Evolutionary conservation across 2,797 vertebrate species (phyloP).

Genomic region (Hozukius guyotensis): DNA sequence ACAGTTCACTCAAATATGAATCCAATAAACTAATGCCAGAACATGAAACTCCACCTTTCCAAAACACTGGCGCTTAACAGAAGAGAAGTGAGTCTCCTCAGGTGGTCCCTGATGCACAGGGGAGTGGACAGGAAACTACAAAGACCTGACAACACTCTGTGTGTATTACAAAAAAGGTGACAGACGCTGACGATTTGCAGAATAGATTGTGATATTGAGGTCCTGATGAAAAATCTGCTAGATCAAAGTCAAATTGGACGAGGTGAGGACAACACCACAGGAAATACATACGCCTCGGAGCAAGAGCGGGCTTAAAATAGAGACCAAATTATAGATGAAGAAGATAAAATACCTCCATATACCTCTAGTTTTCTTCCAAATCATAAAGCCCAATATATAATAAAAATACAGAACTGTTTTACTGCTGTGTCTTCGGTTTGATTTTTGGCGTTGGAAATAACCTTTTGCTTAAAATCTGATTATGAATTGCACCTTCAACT

Average conservation of each 20-base stretch:
- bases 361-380: background rate
- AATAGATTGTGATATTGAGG: conserved; percentile 11
- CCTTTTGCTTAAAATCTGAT: background rate
- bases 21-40: conserved; percentile 35
- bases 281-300: conserved; percentile 5
- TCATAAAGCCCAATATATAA: background rate
- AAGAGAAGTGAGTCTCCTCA: conserved; percentile 34
- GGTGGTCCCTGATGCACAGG: conserved; percentile 44
- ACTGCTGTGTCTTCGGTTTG: background rate
- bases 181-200: conserved; percentile 14
- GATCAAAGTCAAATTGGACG: conserved; percentile 45
- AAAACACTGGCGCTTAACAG: conserved; percentile 21
- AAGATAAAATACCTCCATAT: background rate
- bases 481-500: background rate
- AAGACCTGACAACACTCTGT: conserved; percentile 7
- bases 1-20: conserved; percentile 42
- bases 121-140: conserved; percentile 37
- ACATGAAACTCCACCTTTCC: conserved; percentile 27
- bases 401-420: background rate
- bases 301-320: background rate
- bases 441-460: background rate
- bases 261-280: conserved; percentile 17
- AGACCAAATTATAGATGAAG: conserved; percentile 1
- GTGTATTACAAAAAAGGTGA: conserved; percentile 29
- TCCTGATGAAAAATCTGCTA: conserved; percentile 34